These are phyloP conservation scores for Anadara kagoshimensis DNA, from an alignment of 1,140 invertebrate species.

Conservation along the genomic window DNA sequence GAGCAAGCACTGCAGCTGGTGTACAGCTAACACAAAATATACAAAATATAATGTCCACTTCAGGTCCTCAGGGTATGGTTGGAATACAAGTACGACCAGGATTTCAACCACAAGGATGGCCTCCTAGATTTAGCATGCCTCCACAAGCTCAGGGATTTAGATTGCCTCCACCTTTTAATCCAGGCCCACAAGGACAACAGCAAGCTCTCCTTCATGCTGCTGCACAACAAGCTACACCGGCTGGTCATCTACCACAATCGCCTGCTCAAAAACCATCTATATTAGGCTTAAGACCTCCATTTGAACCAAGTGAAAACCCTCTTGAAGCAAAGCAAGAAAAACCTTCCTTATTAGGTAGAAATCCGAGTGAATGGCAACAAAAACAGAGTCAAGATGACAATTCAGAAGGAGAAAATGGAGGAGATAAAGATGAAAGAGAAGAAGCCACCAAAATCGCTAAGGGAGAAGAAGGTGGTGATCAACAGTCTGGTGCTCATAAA, in stretches of 20 bases:
- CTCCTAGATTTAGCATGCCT: neutral
- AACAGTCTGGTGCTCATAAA: conserved; percentile 7
- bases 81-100: conserved; percentile 3
- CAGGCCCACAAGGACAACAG: conserved; percentile 3
- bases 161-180: conserved; percentile 9
- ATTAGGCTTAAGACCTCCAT: neutral
- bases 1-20: neutral
- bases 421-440: neutral
- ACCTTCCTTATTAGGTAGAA: neutral
- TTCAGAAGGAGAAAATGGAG: neutral
- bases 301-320: neutral
- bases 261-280: conserved; percentile 4
- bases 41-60: conserved; percentile 13
- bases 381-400: neutral
- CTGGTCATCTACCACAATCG: too few species aligned
- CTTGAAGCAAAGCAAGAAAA: conserved; percentile 2
- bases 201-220: too few species aligned
- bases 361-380: neutral
- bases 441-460: neutral
- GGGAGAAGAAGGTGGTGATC: neutral
- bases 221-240: too few species aligned
- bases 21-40: neutral
- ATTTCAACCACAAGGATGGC: conserved; percentile 4
- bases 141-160: conserved; percentile 6
- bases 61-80: neutral